Evolutionary conservation across 2,113 vertebrate genomes (phyloP).

Genomic region (Indicator indicator): DNA sequence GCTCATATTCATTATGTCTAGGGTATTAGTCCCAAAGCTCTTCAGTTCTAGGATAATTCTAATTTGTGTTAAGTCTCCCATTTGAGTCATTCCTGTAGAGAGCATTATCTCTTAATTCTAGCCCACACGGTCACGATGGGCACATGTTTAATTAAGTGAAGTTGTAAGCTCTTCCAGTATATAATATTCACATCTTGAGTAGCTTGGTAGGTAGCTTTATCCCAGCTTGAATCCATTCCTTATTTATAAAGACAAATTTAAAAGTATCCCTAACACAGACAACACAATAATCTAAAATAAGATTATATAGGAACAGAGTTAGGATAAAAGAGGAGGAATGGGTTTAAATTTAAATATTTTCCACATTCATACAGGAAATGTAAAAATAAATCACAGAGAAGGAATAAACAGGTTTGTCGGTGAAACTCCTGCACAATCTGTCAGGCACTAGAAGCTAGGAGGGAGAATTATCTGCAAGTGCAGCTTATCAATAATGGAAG

Average conservation of each 20-base stretch:
- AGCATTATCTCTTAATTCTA: background rate
- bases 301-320: background rate
- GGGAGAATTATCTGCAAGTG: background rate
- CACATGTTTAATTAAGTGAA: background rate
- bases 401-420: background rate
- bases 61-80: background rate
- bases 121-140: background rate
- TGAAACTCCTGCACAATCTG: background rate
- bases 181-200: background rate
- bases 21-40: background rate
- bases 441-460: background rate
- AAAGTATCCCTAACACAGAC: background rate
- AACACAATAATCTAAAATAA: background rate
- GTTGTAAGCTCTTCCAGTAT: background rate
- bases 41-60: background rate
- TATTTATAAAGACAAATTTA: background rate
- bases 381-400: background rate
- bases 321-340: accelerated
- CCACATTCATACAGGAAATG: background rate
- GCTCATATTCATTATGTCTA: background rate
- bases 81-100: background rate
- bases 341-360: background rate
- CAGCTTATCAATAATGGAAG: background rate
- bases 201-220: background rate
- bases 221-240: background rate